Evolutionary conservation across 64 coral and sea anemone genomes (phyloP).

Genomic region (Stichodactyla helianthus): DNA sequence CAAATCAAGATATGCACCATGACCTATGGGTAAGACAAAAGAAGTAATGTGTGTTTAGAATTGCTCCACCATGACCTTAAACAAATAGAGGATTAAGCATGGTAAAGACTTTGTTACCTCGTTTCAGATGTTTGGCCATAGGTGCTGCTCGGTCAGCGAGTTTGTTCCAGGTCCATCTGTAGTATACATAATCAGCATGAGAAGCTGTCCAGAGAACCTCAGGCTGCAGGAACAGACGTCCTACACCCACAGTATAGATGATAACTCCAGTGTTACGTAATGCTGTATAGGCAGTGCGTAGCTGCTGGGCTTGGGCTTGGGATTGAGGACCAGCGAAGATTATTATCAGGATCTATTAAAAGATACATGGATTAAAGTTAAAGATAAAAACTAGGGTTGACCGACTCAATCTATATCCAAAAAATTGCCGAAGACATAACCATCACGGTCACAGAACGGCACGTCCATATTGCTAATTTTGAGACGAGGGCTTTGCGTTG

Average conservation of each 20-base stretch:
- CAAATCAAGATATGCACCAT: conserved; percentile 26
- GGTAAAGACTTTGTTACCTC: neutral
- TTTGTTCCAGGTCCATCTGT: neutral
- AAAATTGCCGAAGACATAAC: no score
- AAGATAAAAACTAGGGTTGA: neutral
- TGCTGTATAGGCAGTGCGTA: neutral
- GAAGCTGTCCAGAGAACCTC: conserved; percentile 43
- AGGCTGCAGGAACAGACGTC: conserved; percentile 18
- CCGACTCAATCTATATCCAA: neutral
- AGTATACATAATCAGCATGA: conserved; percentile 40
- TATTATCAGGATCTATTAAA: conserved; percentile 34
- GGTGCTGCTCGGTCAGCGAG: neutral
- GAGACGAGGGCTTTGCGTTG: no score
- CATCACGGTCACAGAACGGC: no score
- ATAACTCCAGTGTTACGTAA: conserved; percentile 30
- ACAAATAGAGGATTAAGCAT: neutral
- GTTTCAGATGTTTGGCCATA: neutral
- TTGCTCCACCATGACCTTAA: neutral
- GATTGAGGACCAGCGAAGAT: conserved; percentile 42
- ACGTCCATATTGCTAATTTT: no score
- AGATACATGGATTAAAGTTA: no score
- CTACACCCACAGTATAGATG: conserved; percentile 47
- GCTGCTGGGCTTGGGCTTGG: conserved; percentile 18
- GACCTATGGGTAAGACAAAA: neutral
- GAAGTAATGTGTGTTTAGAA: neutral